Percentiles rank a stretch among this genome's conserved stretches.
Conservation (phyloP, 2,113 vertebrate species). For the Sinosuthora webbiana region DNA sequence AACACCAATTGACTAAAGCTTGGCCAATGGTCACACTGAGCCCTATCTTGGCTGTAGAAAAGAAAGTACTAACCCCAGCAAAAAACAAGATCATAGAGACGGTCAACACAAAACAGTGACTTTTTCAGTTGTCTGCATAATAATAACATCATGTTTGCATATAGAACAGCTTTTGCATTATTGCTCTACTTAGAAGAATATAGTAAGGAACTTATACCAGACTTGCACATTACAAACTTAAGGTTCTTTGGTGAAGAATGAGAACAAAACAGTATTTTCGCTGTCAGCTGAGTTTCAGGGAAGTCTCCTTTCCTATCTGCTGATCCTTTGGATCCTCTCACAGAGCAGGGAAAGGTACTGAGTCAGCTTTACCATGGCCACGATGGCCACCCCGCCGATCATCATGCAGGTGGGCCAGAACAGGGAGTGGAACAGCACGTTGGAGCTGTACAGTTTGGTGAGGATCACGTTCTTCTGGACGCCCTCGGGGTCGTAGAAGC, state of each 20-base stretch:
- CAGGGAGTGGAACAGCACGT: conserved; percentile 85
- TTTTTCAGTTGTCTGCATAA: conserved; percentile 71
- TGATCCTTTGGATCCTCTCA: conserved; percentile 85
- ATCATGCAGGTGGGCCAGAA: conserved; percentile 93
- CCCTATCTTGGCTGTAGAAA: conserved; percentile 56
- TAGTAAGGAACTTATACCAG: conserved; percentile 79
- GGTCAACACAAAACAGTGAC: conserved; percentile 54
- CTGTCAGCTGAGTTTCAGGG: conserved; percentile 45
- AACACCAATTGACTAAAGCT: conserved; percentile 23
- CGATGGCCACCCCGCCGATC: conserved; percentile 83
- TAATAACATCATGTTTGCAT: conserved; percentile 79
- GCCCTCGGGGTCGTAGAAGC: conserved; percentile 84
- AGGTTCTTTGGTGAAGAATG: conserved; percentile 88
- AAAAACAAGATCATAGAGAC: conserved; percentile 62
- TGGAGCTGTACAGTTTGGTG: conserved; percentile 86
- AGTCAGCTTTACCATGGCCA: conserved; percentile 94
- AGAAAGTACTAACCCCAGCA: conserved; percentile 62
- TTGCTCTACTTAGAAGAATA: conserved; percentile 82
- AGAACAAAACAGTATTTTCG: conserved; percentile 79
- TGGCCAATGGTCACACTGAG: conserved; percentile 66
- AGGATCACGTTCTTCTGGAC: conserved; percentile 84
- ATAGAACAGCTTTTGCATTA: conserved; percentile 82
- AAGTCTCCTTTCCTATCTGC: conserved; percentile 76
- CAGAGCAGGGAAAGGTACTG: conserved; percentile 93
- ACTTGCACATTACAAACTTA: conserved; percentile 84